Percentiles rank a stretch among this genome's conserved stretches.
These are phyloP conservation scores for Mormyrus proboscirostris DNA, from an alignment of 2,797 vertebrate genomes.

Conservation along the genomic window DNA sequence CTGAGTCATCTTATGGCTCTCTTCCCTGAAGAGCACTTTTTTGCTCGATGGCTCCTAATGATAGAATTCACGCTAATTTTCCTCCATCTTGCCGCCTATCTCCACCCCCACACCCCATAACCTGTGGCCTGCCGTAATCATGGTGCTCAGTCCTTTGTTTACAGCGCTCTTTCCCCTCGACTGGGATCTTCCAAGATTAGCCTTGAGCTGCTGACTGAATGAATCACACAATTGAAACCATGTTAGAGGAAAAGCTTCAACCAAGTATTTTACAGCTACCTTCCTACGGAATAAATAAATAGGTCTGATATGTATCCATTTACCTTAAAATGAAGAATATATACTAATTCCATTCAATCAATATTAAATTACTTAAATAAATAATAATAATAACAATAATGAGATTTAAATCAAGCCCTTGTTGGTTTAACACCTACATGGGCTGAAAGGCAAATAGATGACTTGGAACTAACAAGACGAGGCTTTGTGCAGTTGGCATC, in stretches of 20 bases:
- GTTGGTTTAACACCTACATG: neutral
- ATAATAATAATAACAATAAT: neutral
- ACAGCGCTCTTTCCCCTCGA: neutral
- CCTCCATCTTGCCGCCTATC: neutral
- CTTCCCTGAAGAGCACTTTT: conserved; percentile 26
- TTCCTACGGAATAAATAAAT: neutral
- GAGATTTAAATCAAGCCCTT: neutral
- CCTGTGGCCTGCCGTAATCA: neutral
- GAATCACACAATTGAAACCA: neutral
- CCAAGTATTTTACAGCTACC: neutral
- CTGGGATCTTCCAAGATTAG: neutral
- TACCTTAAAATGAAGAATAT: neutral
- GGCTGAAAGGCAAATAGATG: neutral
- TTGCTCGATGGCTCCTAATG: conserved; percentile 28
- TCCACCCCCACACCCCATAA: neutral
- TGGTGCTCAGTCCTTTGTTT: neutral
- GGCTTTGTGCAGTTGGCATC: neutral
- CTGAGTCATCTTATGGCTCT: conserved; percentile 50
- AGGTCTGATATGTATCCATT: neutral
- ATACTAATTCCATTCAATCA: neutral
- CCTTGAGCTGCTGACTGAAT: neutral
- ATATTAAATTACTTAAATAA: neutral
- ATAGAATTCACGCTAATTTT: conserved; percentile 20
- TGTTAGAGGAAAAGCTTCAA: neutral
- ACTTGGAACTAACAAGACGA: neutral